Conservation (phyloP, 2,888 invertebrate genomes). For the Micoletzkya japonica region DNA sequence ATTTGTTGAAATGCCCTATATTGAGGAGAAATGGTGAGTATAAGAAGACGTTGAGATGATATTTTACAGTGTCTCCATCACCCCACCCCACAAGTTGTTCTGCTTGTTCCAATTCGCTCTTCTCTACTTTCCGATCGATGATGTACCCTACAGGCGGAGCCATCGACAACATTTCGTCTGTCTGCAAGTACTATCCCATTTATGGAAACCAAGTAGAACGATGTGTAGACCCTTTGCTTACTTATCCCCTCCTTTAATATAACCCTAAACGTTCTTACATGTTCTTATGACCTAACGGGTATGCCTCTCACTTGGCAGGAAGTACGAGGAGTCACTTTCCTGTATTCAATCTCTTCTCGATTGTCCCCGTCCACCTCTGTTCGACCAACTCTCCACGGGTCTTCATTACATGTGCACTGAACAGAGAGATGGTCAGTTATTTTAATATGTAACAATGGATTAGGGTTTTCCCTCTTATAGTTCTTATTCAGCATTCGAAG, state of each 20-base stretch:
- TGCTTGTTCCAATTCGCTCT: slow-evolving; percentile 9
- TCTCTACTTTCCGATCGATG: slow-evolving; percentile 4
- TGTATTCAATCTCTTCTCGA: background rate
- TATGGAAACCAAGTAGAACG: too few relatives aligned
- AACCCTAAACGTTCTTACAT: too few relatives aligned
- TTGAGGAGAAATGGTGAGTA: too few relatives aligned
- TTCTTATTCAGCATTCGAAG: slow-evolving; percentile 39
- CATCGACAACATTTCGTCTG: slow-evolving; percentile 4
- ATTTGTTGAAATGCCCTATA: too few relatives aligned
- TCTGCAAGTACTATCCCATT: background rate
- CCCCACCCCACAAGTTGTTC: slow-evolving; percentile 1
- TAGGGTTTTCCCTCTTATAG: too few relatives aligned
- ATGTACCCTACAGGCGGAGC: background rate
- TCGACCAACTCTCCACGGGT: slow-evolving; percentile 44
- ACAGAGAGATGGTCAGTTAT: slow-evolving; percentile 33
- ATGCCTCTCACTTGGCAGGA: background rate
- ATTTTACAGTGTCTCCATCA: background rate
- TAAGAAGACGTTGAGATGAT: too few relatives aligned
- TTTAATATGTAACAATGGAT: too few relatives aligned
- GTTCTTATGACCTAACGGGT: too few relatives aligned
- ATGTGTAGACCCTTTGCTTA: too few relatives aligned
- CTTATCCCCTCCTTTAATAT: too few relatives aligned
- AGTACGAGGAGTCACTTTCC: background rate
- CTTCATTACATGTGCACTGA: slow-evolving; percentile 49
- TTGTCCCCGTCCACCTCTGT: slow-evolving; percentile 31